Conservation (phyloP, 1,140 invertebrate genomes). For the Eupristina koningsbergeri region DNA sequence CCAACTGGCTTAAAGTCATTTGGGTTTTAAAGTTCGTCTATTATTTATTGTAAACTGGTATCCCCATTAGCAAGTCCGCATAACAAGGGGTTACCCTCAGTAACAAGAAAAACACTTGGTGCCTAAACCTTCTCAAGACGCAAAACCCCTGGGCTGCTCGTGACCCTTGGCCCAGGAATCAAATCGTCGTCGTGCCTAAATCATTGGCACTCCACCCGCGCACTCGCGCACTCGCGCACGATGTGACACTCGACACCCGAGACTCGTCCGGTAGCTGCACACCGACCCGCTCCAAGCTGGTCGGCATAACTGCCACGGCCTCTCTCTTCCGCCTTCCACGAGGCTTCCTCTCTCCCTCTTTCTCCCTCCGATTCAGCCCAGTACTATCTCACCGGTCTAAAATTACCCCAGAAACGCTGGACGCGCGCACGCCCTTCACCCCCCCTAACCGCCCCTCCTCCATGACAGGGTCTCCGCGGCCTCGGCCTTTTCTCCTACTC, state of each 20-base stretch:
- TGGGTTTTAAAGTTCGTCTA: no score
- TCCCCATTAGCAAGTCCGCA: no score
- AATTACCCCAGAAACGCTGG: conserved; percentile 61
- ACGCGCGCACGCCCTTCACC: not conserved
- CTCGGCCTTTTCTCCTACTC: not conserved
- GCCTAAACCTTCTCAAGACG: no score
- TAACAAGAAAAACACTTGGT: no score
- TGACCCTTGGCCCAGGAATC: no score
- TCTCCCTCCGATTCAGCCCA: conserved; percentile 52
- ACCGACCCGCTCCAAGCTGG: conserved; percentile 54
- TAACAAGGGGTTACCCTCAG: no score
- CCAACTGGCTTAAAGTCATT: no score
- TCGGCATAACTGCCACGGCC: conserved; percentile 62
- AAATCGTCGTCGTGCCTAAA: no score
- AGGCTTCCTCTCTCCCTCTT: conserved; percentile 26
- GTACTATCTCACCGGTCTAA: conserved; percentile 67
- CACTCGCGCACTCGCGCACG: no score
- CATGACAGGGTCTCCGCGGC: not conserved
- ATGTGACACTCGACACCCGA: not conserved
- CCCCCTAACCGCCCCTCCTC: no score
- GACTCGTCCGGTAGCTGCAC: conserved; percentile 13
- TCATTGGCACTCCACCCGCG: conserved; percentile 1
- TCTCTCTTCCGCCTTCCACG: conserved; percentile 23
- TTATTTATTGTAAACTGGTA: no score
- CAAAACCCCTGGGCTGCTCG: no score